Conservation (phyloP, 2,113 vertebrate species). For the Eolophus roseicapilla region DNA sequence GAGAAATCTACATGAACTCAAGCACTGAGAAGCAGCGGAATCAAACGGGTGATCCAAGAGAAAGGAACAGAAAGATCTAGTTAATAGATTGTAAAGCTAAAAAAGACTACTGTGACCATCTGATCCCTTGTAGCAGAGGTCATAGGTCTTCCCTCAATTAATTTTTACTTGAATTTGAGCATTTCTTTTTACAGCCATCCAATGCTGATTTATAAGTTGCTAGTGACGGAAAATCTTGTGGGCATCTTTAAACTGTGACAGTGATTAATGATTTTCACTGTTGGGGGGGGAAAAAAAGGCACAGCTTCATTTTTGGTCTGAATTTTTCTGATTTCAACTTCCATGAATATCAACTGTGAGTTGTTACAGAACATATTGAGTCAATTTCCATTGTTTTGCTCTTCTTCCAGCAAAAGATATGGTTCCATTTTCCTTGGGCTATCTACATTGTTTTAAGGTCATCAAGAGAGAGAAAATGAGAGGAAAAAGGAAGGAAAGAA, state of each 20-base stretch:
- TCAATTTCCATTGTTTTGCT: constrained; percentile 25
- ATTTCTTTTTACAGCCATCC: not conserved
- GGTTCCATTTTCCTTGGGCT: not conserved
- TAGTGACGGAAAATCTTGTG: constrained; percentile 4
- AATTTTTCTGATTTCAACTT: constrained; percentile 25
- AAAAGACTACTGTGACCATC: not conserved
- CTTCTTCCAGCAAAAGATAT: constrained; percentile 11
- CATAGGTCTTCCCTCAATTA: not conserved
- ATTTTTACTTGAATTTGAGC: not conserved
- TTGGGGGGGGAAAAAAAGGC: not conserved
- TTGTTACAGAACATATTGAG: not conserved
- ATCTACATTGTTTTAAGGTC: not conserved
- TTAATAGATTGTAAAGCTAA: constrained; percentile 39
- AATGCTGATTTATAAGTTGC: not conserved
- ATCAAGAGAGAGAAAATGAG: not conserved
- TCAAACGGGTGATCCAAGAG: not conserved
- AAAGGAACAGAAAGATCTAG: constrained; percentile 41
- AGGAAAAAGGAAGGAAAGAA: not conserved
- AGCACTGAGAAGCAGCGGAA: not conserved
- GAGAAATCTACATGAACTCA: constrained; percentile 3
- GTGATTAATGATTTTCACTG: not conserved
- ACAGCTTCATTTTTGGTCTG: not conserved
- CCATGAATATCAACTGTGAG: not conserved
- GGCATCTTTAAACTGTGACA: not conserved
- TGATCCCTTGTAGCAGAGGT: constrained; percentile 10